Base-by-base conservation (phyloP, 1,140 invertebrate genomes). In the Goniozus legneri region DNA sequence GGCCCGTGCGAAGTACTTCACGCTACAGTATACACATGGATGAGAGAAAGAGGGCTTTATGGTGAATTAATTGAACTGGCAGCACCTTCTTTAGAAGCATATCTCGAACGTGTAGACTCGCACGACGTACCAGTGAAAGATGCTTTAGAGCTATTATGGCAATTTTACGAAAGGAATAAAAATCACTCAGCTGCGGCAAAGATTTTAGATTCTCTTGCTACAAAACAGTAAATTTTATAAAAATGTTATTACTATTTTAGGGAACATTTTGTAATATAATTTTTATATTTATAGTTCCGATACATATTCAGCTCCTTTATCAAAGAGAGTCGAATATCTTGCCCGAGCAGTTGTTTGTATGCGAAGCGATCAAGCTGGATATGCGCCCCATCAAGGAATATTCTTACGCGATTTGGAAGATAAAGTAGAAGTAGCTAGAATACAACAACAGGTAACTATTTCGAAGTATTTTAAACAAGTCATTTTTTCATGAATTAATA, bases 321-420 rank as follows among this genome's bases (percentile, higher is more conserved):
- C 80, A 10, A 79, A 95, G 66, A 82, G 95, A 37, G 82, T 97
- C 21, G 87, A 91, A 62, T 97, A 97, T 76, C 74, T 98, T 60
- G 91, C 92, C 1, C 81, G 93, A 56, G 94, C 95, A n/a, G 88
- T 97, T 32, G 89, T 97, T 77, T 97, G 93, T 69, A 88, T 95
- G 81, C 85, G 93, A 62, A 92, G 91, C 60, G 88, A 91, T 47
- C 85, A 88, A 60, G 82, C 84, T 31, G 87, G 86, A 10, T 84
- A 83, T 32, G 88, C 86, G 14, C 84, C 84, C 3, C 81, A 85
- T 52, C 80, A 88, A 57, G 90, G 92, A 2, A 86, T 96, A 57
- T 88, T 96, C 54, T 76, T 96, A 32, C 86, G 93, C 50, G 91
- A 96, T 64, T 76, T 98, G 22, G 93, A 97, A 73, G 96, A 98